Base-by-base conservation (phyloP, 2,797 vertebrate species). In the Buphagus erythrorhynchus region DNA sequence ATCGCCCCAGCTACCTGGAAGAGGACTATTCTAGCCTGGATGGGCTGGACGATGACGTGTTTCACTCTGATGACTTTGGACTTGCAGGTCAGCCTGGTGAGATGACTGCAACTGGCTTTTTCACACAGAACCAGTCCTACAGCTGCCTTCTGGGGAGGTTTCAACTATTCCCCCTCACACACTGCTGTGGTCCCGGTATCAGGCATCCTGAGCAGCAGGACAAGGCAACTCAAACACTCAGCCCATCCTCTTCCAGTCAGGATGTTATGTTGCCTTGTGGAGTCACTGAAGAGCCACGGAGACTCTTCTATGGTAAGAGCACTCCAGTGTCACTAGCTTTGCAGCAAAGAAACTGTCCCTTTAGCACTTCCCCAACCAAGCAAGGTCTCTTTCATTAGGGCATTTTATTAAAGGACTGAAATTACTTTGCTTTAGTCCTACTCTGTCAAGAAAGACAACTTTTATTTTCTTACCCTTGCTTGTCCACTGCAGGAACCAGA, bases 201-300 rank as follows among this genome's bases (percentile, higher is more conserved):
- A 97, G 98, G 88, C 93, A 97, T 91, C 96, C 97, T 77, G 98
- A 98, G 94, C 98, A 98, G 95, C 98, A 98, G 95, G 98, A 98
- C 96, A 98, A 98, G 96, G 98, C 98, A 95, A 98, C 98, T 83
- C 98, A 98, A 97, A 98, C 98, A 91, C 98, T 98, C 93, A 98
- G 97, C 90, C 97, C 98, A 20, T 97, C 98, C 93, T 98, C 98
- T 96, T 97, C 98, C 73, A 98, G 98, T 97, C 98, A 98, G 95
- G 98, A 98, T 96, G 97, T 98, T 96, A 98, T 98, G 98, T 98
- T 98, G 97, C 98, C 98, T 93, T 98, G 98, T 98, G 98, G 98
- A 96, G 98, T 98, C 90, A 98, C 98, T 73, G 98, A 98, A 97
- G 98, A 98, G 93, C 98, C 98, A 90, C 98, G 97, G 96, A 97